phyloP scores from a whole-genome alignment of 2,888 invertebrate genomes.

The Microdon myrmicae region DNA sequence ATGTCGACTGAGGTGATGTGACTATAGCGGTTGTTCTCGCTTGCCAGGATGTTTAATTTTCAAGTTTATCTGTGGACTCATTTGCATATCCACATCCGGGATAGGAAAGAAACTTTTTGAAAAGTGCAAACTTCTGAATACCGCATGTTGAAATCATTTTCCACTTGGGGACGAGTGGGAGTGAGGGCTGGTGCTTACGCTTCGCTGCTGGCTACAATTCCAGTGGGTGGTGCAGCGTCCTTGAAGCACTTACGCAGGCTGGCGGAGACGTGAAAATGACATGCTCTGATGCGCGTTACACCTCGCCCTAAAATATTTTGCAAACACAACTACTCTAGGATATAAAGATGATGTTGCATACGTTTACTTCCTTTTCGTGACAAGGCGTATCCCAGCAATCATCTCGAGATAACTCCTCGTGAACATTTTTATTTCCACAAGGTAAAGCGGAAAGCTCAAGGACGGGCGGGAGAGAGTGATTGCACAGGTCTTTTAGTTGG shows the following conservation, averaged over 20 bases:
- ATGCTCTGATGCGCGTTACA: conserved; percentile 26
- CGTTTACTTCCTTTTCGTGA: conserved; percentile 6
- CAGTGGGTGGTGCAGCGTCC: conserved; percentile 12
- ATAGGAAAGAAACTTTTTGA: conserved; percentile 13
- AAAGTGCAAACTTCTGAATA: conserved; percentile 20
- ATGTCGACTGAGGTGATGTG: conserved; percentile 15
- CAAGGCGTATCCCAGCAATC: too few species aligned
- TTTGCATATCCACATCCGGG: conserved; percentile 21
- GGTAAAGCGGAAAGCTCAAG: too few species aligned
- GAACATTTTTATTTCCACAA: too few species aligned
- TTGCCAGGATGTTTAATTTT: conserved; percentile 34
- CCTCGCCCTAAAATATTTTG: conserved; percentile 9
- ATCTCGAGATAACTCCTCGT: neutral
- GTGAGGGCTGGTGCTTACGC: conserved; percentile 8
- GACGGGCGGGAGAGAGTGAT: too few species aligned
- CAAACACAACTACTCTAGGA: conserved; percentile 24
- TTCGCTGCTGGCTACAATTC: conserved; percentile 7
- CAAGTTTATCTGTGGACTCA: conserved; percentile 29
- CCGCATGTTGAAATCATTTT: conserved; percentile 29
- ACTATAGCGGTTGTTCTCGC: neutral
- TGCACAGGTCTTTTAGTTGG: too few species aligned
- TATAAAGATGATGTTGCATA: conserved; percentile 21
- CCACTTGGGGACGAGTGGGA: conserved; percentile 1
- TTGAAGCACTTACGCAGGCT: conserved; percentile 14
- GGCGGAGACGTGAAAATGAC: conserved; percentile 43